Evolutionary conservation across 2,113 vertebrate genomes (phyloP).

Genomic region (Brachyhypopomus occidentalis): DNA sequence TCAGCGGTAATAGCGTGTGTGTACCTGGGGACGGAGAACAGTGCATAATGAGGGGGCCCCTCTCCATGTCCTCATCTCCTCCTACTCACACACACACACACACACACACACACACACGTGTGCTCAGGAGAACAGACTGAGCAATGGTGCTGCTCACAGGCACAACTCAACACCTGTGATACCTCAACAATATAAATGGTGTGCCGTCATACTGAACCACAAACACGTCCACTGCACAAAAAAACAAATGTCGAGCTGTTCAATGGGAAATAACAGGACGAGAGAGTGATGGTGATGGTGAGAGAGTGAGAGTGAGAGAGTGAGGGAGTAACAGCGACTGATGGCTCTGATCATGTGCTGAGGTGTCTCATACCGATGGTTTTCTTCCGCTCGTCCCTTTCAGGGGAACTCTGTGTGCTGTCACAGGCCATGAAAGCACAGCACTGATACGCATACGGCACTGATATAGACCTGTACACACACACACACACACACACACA

Average conservation of each 20-base stretch:
- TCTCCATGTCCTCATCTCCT: conserved; percentile 79
- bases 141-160: not conserved
- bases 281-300: not conserved
- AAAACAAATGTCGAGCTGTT: not conserved
- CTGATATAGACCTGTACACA: conserved; percentile 85
- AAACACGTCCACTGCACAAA: not conserved
- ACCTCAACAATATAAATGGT: not conserved
- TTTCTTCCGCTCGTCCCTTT: conserved; percentile 75
- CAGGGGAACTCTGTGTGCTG: conserved; percentile 71
- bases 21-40: conserved; percentile 93
- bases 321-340: too few relatives aligned
- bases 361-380: conserved; percentile 63
- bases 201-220: not conserved
- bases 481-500: conserved; percentile 11
- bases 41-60: conserved; percentile 84
- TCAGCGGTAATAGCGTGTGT: not conserved
- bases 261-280: not conserved
- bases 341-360: not conserved
- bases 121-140: not conserved
- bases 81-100: conserved; percentile 57
- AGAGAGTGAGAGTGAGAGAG: too few relatives aligned
- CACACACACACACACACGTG: too few relatives aligned
- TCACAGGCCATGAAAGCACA: conserved; percentile 93
- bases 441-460: conserved; percentile 97
- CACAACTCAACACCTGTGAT: not conserved